Conservation (phyloP, 2,888 invertebrate genomes). For the Drosophila villosipedis region DNA sequence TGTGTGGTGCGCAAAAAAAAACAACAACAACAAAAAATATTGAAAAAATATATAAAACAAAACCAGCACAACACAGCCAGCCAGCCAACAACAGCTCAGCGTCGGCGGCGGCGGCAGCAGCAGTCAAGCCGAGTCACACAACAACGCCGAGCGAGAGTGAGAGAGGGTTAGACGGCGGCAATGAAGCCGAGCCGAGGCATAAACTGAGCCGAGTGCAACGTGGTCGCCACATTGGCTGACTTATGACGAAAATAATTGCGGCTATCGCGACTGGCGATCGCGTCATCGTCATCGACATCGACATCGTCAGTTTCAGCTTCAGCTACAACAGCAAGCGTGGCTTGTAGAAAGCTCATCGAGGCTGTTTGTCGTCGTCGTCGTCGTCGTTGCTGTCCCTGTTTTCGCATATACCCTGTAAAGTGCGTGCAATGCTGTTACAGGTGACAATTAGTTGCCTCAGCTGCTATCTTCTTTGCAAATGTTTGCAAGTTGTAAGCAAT, state of each 20-base stretch:
- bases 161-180: not conserved
- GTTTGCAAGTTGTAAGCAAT: not conserved
- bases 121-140: constrained; percentile 33
- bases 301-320: constrained; percentile 13
- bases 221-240: constrained; percentile 81
- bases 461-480: not conserved
- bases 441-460: not conserved
- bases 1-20: constrained; percentile 69
- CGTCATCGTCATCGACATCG: constrained; percentile 73
- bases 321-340: constrained; percentile 14
- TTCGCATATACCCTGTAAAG: constrained; percentile 26
- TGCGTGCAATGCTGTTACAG: not conserved
- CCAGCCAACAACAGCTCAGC: constrained; percentile 38
- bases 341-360: constrained; percentile 61
- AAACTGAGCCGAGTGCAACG: constrained; percentile 54
- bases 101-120: constrained; percentile 40
- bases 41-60: constrained; percentile 30
- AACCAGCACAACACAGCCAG: constrained; percentile 58
- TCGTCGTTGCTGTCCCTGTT: constrained; percentile 25
- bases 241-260: constrained; percentile 80
- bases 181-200: constrained; percentile 1
- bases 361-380: constrained; percentile 7
- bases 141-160: not conserved
- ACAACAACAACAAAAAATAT: constrained; percentile 27
- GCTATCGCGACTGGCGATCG: constrained; percentile 76